Evolutionary conservation across 2,888 invertebrate species (phyloP), one percentile per base, ranked within the genome.

Genomic region (Sipha maydis): DNA sequence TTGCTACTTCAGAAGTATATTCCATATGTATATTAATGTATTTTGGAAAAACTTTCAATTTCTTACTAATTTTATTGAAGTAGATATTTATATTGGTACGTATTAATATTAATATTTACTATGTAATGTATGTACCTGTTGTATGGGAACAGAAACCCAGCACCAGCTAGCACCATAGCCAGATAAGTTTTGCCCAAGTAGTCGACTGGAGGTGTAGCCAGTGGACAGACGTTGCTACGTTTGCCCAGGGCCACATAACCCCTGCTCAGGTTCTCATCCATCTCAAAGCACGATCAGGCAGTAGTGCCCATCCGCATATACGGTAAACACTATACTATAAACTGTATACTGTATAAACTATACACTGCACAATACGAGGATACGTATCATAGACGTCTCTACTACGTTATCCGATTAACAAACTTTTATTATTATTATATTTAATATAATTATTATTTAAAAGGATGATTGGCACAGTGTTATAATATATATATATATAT

Each of bases 141-240:
- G 92, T 97, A 98, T 19, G 98, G 98, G 90, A 98, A 93, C 83
- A 98, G 93, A 92, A 98, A 98, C 76, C 97, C 97, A 90, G 96
- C 95, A 28, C 98, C 98, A 54, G 97, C 97, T 89, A 97, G 93
- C 85, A 97, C 94, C 90, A 98, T 93, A 0, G 95, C 94, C 90
- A 95, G 91, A 91, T 96, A 96, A 89, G 96, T 95, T 84, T 94
- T 93, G 92, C 95, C 95, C 92, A 94, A 95, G 90, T 93, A 93
- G 92, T 96, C 96, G 77, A 94, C 93, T 14, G 96, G 95, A 69
- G 95, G 95, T 80, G 94, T 93, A 38, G 92, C 92, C 89, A 92
- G 92, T 89, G 92, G 92, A 89, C 93, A 92, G 90, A 92, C 91
- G 78, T 94, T 94, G 90, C 93, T 93, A 25, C 94, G 94, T 91